Base-by-base conservation (phyloP, 1,140 invertebrate genomes). In the Antheraea pernyi region DNA sequence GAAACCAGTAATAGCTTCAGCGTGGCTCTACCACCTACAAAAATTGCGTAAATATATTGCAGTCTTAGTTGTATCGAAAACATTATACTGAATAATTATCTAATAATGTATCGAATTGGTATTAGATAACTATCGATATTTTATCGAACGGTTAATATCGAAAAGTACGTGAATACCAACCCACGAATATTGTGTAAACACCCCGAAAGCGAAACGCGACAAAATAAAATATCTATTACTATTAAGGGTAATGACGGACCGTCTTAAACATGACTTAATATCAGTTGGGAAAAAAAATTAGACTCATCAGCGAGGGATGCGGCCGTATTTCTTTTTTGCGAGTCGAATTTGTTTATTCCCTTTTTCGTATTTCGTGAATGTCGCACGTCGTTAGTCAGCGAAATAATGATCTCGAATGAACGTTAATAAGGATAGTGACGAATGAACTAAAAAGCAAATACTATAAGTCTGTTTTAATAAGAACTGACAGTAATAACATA, bases 211-310 rank as follows among this genome's bases (percentile, higher is more conserved):
- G 82, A 80, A 86, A 77, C 79, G 88, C 84, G 88, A 88, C 89
- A 85, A 91, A 90, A 89, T 91, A 90, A 91, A 90, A 90, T 90
- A 90, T 90, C 88, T 91, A 91, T 91, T 89, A 88, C 89, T 91
- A 91, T 91, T 91, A 91, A 89, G 82, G 80, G 82, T 90, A 91
- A 90, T 81, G 89, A 88, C 78, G 77, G 79, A 77, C 81, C 83
- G 84, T 88, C 89, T 90, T 88, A 90, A 89, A 90, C 88, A 91
- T 88, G 89, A 89, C 89, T 90, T 90, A 91, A 91, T 90, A 91
- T 91, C 87, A 83, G 89, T 86, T 73, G 82, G 83, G 81, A 85
- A 86, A 22, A 91, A 89, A 90, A 87, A 91, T 89, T 89, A 85
- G 84, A 65, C 74, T 76, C 89, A 89, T 91, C 87, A 89, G 74